Base-by-base conservation (phyloP, 2,113 vertebrate species). In the Xenotilapia leptura region DNA sequence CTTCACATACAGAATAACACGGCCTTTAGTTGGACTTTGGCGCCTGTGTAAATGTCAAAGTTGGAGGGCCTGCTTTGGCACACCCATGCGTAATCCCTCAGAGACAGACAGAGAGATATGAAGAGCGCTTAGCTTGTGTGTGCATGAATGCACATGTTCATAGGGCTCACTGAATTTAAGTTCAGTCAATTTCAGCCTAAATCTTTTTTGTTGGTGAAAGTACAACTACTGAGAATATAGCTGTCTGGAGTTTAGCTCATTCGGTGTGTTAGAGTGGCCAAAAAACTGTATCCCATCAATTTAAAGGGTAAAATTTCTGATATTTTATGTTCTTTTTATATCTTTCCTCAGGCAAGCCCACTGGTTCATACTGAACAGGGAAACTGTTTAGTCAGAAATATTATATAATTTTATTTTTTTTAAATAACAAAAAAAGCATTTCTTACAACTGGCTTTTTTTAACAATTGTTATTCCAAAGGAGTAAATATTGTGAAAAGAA, bases 31-130 rank as follows among this genome's bases (percentile, higher is more conserved):
- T 62, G 9, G 89, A 54, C 85, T 82, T 87, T 70, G 51, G 56
- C 89, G 73, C 85, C 60, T 21, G 85, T 81, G 53, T 83, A 93
- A 94, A 94, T 94, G 90, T 92, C 90, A 93, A 53, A 85, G 89
- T 82, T 85, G 84, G 68, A 86, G 56, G 85, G 56, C 56, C 26
- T 23, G 60, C 87, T 83, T 90, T 73, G 55, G 60, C 79, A 54
- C 83, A 68, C 77, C 60, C 80, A 79, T 49, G 49, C 73, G 83
- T 70, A 88, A 91, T 84, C 88, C 55, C 65, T 80, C 65, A 45
- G 38, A 70, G 79, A 80, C 23, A 82, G 36, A 21, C 13, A 47
- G 26, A 40, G 47, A 21, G 65, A 84, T 82, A 70, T 60, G 79
- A 83, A 84, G 58, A 62, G 51, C 51, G 45, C 62, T 54, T 28